These are phyloP conservation scores for Cryptotis parvus DNA, from an alignment of 2,113 vertebrate genomes.

Conservation along the genomic window DNA sequence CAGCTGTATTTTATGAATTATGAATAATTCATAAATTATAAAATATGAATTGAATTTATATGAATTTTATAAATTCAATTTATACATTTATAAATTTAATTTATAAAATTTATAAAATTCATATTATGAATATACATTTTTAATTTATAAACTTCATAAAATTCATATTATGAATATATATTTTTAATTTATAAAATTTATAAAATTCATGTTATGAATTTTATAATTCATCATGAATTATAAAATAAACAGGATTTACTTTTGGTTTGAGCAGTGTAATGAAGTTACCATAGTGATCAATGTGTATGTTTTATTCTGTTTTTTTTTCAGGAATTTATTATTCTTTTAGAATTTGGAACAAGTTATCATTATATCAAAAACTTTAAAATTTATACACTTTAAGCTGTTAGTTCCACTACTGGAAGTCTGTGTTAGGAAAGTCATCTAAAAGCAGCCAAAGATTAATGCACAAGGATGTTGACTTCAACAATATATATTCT, in stretches of 20 bases:
- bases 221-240: neutral
- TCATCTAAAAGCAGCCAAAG: constrained; percentile 42
- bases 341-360: constrained; percentile 13
- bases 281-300: neutral
- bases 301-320: neutral
- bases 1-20: no score
- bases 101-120: no score
- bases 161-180: no score
- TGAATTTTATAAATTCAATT: no score
- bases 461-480: constrained; percentile 48
- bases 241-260: neutral
- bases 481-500: constrained; percentile 21
- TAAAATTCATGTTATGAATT: no score
- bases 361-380: constrained; percentile 3
- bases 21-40: neutral
- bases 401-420: neutral
- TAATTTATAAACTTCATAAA: no score
- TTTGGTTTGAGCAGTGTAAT: constrained; percentile 38
- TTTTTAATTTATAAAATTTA: no score
- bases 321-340: neutral
- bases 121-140: no score
- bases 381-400: constrained; percentile 32
- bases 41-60: no score
- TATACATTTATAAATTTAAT: no score
- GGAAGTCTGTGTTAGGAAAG: constrained; percentile 49